phyloP scores from a whole-genome alignment of 2,888 invertebrate genomes.

The Anoplius nigerrimus region DNA sequence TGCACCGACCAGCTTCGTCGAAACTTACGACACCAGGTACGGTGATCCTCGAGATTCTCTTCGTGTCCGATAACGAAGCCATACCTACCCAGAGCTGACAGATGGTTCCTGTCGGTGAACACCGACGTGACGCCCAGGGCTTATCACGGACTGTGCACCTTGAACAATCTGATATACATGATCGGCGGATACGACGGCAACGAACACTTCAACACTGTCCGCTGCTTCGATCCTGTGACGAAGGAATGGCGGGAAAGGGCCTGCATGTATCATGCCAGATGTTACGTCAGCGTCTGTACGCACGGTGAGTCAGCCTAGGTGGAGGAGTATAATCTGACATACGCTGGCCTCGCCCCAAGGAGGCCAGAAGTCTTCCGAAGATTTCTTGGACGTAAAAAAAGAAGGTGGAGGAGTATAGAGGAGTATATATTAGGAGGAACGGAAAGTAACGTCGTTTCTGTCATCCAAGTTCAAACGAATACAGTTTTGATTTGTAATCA shows the following conservation, averaged over 20 bases:
- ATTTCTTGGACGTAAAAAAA: no score
- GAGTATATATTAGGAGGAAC: no score
- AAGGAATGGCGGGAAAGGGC: conserved; percentile 86
- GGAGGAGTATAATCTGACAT: no score
- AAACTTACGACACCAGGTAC: conserved; percentile 86
- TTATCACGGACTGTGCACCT: conserved; percentile 86
- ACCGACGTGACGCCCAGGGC: conserved; percentile 84
- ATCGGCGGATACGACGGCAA: conserved; percentile 90
- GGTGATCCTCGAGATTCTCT: background rate
- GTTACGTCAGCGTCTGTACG: conserved; percentile 86
- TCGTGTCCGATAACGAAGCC: conserved; percentile 22
- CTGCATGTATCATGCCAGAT: conserved; percentile 87
- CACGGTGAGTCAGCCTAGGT: conserved; percentile 77
- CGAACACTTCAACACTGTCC: conserved; percentile 86
- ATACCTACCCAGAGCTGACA: conserved; percentile 82
- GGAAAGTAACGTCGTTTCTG: no score
- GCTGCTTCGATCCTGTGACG: conserved; percentile 86
- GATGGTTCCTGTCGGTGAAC: conserved; percentile 84
- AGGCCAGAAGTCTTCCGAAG: no score
- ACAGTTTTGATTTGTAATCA: no score
- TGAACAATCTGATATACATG: conserved; percentile 85
- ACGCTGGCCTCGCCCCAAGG: no score
- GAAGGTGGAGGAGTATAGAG: no score
- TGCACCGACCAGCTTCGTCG: conserved; percentile 87
- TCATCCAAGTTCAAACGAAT: no score